Base-by-base conservation (phyloP, 1,140 invertebrate genomes). In the Phenacoccus solenopsis region DNA sequence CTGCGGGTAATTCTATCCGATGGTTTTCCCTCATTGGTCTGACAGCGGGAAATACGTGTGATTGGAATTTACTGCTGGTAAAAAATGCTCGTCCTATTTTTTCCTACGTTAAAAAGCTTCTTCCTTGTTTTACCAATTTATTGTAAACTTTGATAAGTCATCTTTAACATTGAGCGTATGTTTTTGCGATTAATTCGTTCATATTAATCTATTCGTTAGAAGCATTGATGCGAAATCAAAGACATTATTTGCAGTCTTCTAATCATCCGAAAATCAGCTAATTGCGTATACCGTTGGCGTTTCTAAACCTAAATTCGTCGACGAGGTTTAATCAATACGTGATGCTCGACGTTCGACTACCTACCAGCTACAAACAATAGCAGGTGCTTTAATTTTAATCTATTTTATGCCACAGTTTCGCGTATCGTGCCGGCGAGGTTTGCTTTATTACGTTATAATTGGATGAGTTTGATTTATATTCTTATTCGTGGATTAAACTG, bases 1-100 rank as follows among this genome's bases (percentile, higher is more conserved):
- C 59, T 64, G 59, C 59, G 59, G 59, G 59, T 64, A 64, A 64
- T 64, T 64, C 25, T 10, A 27, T 13, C 5, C 59, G 21, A 64
- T 64, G 13, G 21, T 20, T 64, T 64, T 64, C 25, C 25, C 25
- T 64, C 25, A 10, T 38, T n/a, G 5, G 12, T 49, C 20, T 49
- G 38, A 49, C 38, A 49, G 38, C 38, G 38, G 38, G 38, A 49
- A 49, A 49, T 49, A 10, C 13, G 5, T 5, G 20, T 49, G 38
- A 49, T 49, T 49, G 38, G 38, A 49, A 49, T 49, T 49, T 49
- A 49, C 38, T n/a, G 38, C 38, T 49, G 13, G 38, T 49, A 49
- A 49, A 49, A 49, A 49, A 16, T n/a, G 38, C n/a, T n/a, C 20
- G 38, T 49, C 13, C 38, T 49, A 49, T 49, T 49, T 49, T 49